Base-by-base conservation (phyloP, 2,888 invertebrate genomes). In the Sympetrum striolatum region DNA sequence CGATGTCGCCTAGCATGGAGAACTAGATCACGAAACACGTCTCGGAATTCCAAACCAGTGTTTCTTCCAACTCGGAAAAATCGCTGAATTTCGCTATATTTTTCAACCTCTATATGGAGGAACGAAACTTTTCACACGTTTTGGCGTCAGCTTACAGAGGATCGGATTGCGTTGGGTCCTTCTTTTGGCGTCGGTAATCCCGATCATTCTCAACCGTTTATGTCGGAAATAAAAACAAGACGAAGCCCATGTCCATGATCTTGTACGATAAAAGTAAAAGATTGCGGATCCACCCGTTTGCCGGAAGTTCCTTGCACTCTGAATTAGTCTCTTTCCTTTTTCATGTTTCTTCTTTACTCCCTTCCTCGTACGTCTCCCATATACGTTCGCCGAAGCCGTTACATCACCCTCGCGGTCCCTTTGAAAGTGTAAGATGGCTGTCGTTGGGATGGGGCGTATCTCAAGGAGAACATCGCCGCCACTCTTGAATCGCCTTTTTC, bases 281-380 rank as follows among this genome's bases (percentile, higher is more conserved):
- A 73, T 73, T 25, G 73, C 31, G 73, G 31, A 73, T 31, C 22
- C 10, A 22, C 14, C 60, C 86, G 22, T 37, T 37, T 64, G 58
- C 37, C 37, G 37, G 22, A 64, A 86, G 37, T 60, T 86, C n/a
- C 60, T 64, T 39, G 48, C 48, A 31, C 81, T 25, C 48, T 79
- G 39, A 80, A 80, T n/a, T 22, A 80, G 80, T 39, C 37, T 25
- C 80, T 79, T 79, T 35, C 81, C 80, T 90, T 37, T 53, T 81
- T 37, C 31, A n/a, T 86, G 60, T 73, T 73, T 37, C 91, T n/a
- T 48, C 64, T 90, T 53, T 73, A 37, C n/a, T 73, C 90, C 14
- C 53, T 8, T 44, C 10, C 44, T 10, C 44, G 44, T 80, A 60
- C 86, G 18, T 22, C 35, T 22, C 58, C 58, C 90, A 22, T 58